Evolutionary conservation across 2,888 invertebrate species (phyloP), one percentile per base, ranked within the genome.

Genomic region (Leucophora obtusa): DNA sequence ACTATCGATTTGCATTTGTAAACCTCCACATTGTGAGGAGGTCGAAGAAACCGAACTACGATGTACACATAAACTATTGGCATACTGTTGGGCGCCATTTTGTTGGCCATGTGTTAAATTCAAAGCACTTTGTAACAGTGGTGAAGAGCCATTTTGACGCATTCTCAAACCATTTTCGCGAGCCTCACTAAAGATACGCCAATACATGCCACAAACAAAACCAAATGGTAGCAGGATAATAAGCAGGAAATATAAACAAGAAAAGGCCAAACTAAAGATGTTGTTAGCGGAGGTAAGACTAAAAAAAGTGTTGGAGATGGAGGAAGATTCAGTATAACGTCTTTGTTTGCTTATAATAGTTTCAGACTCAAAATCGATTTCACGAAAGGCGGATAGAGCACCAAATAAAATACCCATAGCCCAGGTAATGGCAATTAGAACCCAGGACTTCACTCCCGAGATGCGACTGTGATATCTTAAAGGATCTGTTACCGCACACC

Each of bases 401-500:
- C 91, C 91, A 70, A 91, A 91, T 2, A 90, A 82, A 18, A 90
- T 87, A 50, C 90, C 89, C 70, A 90, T 83, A 3, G 86, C 82
- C 91, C 91, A 91, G 50, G 90, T 89, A 21, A 89, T 84, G 1
- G 88, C 89, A 8, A 91, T 91, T 69, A 91, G 86, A 18, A 90
- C 83, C 88, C 90, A 91, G 0, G 91, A 89, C 56, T 90, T 90
- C 1, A 90, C 84, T 18, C 89, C 89, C 54, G 91, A 91, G 66
- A 91, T 91, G 62, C 90, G 89, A 83, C 92, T 91, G 84, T 92
- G 92, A 86, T 93, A 93, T 60, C 92, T 92, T 76, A 93, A 87
- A 0, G 93, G 93, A 83, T 92, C 92, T 17, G 92, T 92, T 14
- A 93, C 92, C 4, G 93, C 93, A 84, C 91, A 92, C 90, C 93